These are phyloP conservation scores for Selenia dentaria DNA, from an alignment of 2,888 invertebrate genomes.

Conservation along the genomic window DNA sequence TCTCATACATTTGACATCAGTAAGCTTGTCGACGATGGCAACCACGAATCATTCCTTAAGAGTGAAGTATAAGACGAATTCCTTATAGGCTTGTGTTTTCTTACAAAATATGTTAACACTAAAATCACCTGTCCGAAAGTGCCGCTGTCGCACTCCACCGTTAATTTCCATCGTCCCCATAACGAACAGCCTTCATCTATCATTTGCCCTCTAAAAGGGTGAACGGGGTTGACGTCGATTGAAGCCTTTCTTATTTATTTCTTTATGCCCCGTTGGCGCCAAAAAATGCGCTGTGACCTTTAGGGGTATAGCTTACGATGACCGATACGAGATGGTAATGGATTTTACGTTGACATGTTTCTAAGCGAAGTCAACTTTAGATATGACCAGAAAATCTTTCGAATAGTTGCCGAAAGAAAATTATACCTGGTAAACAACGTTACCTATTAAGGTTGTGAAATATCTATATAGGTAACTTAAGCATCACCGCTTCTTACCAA, in stretches of 20 bases:
- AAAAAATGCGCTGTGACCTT: slow-evolving; percentile 68
- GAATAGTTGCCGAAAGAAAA: no score
- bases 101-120: background rate
- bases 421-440: no score
- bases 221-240: slow-evolving; percentile 69
- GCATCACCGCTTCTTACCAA: no score
- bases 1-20: no score
- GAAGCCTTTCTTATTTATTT: slow-evolving; percentile 76
- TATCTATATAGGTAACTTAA: no score
- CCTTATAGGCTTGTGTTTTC: no score
- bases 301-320: slow-evolving; percentile 55
- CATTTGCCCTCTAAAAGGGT: slow-evolving; percentile 77
- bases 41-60: no score
- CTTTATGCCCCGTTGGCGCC: slow-evolving; percentile 66
- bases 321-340: slow-evolving; percentile 64
- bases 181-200: slow-evolving; percentile 70
- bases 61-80: no score
- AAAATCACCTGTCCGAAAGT: slow-evolving; percentile 35
- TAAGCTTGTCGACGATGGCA: no score
- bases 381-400: background rate
- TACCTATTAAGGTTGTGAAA: no score
- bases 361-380: slow-evolving; percentile 2
- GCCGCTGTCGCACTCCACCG: slow-evolving; percentile 35
- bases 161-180: slow-evolving; percentile 54
- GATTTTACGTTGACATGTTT: slow-evolving; percentile 27